Base-by-base conservation (phyloP, 1,140 invertebrate species). In the Meteorus sp. region DNA sequence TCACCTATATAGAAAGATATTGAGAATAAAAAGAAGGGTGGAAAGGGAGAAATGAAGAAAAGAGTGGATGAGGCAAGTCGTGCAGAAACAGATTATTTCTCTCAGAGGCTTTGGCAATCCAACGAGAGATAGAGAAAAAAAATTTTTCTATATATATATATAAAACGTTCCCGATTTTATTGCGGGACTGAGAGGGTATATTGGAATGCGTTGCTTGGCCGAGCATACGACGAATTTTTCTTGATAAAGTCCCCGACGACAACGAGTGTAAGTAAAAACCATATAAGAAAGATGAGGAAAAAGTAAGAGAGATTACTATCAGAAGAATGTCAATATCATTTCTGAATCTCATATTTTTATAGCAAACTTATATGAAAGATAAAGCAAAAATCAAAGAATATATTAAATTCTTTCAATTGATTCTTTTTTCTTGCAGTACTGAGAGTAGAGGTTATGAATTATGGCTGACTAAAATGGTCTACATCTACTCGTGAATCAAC, bases 41-140 rank as follows among this genome's bases (percentile, higher is more conserved):
- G 13, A 22, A 19, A 37, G 33, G 22, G 17, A 45, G 22, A 25
- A 11, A 29, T 13, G 22, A 20, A 56, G 29, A 41, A 23, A 29
- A 54, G 37, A 51, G 47, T 51, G 13, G 56, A 51, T 58, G 27
- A 58, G 53, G 53, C 53, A 52, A 50, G 7, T 59, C 53, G 37
- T 52, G 44, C 47, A 53, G 53, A 63, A 63, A 63, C 47, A 59
- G 52, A 63, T 63, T 63, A 59, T 63, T 59, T 56, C 52, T 59
- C 23, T 27, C 23, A 22, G 33, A 41, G 25, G 27, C 25, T 55
- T 44, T 27, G 11, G 27, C 13, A 41, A 44, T 25, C 15, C 11
- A n/a, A 41, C 6, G 37, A 33, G 13, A 31, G 19, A 54, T 7
- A 54, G 17, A 27, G 47, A 43, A 13, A 23, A 47, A 27, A 51